These are phyloP conservation scores for Onychomys leucogaster DNA, from an alignment of 2,797 vertebrate genomes.

Conservation along the genomic window DNA sequence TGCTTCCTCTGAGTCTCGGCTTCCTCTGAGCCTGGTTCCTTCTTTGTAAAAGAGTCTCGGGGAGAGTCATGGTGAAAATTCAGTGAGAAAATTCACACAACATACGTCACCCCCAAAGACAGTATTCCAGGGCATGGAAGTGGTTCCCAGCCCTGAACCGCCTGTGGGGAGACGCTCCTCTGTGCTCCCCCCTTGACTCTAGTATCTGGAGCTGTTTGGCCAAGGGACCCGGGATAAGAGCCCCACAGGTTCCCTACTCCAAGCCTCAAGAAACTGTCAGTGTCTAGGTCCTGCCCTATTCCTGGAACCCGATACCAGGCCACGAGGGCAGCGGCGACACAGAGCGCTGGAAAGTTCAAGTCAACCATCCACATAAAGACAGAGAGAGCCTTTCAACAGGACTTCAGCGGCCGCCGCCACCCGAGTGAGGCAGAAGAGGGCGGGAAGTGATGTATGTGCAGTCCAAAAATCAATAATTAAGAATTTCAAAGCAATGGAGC, in stretches of 20 bases:
- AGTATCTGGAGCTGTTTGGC: not conserved
- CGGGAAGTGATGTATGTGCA: not conserved
- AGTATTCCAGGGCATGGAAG: not conserved
- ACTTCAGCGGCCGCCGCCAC: not conserved
- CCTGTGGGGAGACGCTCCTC: not conserved
- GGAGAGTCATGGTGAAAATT: slow-evolving; percentile 10
- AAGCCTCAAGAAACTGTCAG: not conserved
- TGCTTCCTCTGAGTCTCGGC: not conserved
- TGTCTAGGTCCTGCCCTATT: not conserved
- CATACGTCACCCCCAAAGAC: not conserved
- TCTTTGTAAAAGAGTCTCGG: not conserved
- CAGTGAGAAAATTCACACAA: not conserved
- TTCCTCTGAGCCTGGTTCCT: not conserved
- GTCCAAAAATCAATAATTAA: not conserved
- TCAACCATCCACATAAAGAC: not conserved
- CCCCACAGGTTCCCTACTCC: not conserved
- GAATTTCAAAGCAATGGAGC: not conserved
- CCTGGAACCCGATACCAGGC: not conserved
- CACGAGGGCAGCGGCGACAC: not conserved
- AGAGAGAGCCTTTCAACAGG: not conserved
- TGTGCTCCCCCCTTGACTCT: not conserved
- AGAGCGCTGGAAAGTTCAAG: not conserved
- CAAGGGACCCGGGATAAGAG: not conserved
- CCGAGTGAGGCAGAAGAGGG: not conserved
- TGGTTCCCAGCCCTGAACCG: not conserved